Evolutionary conservation across 1,140 invertebrate species (phyloP).

Genomic region (Galleria mellonella): DNA sequence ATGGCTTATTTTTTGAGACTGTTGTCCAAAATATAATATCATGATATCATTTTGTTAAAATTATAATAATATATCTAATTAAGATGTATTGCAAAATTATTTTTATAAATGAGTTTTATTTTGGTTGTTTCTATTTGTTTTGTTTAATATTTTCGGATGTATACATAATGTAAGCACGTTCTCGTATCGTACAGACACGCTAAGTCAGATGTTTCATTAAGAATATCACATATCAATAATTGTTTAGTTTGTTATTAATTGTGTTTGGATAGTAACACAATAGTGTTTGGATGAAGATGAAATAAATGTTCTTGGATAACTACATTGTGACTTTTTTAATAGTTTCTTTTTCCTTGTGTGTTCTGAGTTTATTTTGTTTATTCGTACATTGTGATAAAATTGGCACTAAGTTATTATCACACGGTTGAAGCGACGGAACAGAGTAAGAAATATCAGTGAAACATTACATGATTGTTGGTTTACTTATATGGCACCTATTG

Average conservation of each 20-base stretch:
- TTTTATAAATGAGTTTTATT: constrained; percentile 53
- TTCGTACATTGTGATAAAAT: too few relatives aligned
- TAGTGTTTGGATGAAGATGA: constrained; percentile 59
- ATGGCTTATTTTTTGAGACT: constrained; percentile 65
- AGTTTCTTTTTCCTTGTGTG: neutral
- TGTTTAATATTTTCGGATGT: constrained; percentile 32
- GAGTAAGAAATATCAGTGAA: too few relatives aligned
- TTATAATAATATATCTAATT: constrained; percentile 24
- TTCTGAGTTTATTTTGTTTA: neutral
- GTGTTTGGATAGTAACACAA: too few relatives aligned
- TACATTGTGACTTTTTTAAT: constrained; percentile 11
- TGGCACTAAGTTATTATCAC: too few relatives aligned
- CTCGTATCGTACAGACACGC: constrained; percentile 39
- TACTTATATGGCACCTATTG: too few relatives aligned
- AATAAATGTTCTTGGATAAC: constrained; percentile 54
- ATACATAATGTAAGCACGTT: constrained; percentile 11
- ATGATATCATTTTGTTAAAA: constrained; percentile 46
- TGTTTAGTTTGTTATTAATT: constrained; percentile 61
- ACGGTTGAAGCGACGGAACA: too few relatives aligned
- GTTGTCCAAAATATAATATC: constrained; percentile 54
- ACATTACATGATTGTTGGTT: too few relatives aligned
- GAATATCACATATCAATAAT: constrained; percentile 67
- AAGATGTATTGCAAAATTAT: constrained; percentile 56
- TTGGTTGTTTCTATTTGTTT: constrained; percentile 50
- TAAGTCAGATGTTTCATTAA: constrained; percentile 60